phyloP scores from a whole-genome alignment of 64 coral and sea anemone genomes.

The Montipora foliosa region DNA sequence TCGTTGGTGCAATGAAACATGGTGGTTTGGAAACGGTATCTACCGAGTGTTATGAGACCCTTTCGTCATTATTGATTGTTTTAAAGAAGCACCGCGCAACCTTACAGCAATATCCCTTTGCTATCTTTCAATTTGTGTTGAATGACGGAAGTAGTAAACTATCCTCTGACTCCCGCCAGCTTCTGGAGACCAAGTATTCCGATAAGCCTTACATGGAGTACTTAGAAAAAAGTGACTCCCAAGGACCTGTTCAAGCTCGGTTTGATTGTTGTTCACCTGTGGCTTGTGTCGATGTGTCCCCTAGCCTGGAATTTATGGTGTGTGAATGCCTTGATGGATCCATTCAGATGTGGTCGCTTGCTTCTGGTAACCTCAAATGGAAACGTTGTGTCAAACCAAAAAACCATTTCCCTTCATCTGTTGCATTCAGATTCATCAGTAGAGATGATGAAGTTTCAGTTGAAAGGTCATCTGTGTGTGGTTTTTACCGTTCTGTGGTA shows the following conservation, averaged over 20 bases:
- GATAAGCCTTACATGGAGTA: slow-evolving; percentile 18
- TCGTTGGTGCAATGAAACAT: too few relatives aligned
- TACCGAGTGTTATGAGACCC: too few relatives aligned
- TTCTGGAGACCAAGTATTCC: background rate
- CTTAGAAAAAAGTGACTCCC: background rate
- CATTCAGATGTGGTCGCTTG: slow-evolving; percentile 23
- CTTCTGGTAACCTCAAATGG: slow-evolving; percentile 2
- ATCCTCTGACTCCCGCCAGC: background rate
- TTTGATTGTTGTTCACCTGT: background rate
- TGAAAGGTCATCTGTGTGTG: too few relatives aligned
- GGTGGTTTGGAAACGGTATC: too few relatives aligned
- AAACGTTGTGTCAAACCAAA: background rate
- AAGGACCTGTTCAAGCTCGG: background rate
- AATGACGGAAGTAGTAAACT: background rate
- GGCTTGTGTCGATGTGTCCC: slow-evolving; percentile 38
- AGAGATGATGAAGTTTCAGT: background rate
- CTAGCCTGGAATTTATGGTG: slow-evolving; percentile 13
- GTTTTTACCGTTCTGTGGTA: slow-evolving; percentile 3
- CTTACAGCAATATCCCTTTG: background rate
- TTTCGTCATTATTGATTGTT: too few relatives aligned
- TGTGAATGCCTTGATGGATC: slow-evolving; percentile 17
- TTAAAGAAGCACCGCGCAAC: background rate
- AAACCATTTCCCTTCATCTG: too few relatives aligned
- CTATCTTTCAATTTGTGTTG: slow-evolving; percentile 11
- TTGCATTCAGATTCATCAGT: too few relatives aligned